phyloP scores from a whole-genome alignment of 2,888 invertebrate species.

The Lacanobia oleracea region DNA sequence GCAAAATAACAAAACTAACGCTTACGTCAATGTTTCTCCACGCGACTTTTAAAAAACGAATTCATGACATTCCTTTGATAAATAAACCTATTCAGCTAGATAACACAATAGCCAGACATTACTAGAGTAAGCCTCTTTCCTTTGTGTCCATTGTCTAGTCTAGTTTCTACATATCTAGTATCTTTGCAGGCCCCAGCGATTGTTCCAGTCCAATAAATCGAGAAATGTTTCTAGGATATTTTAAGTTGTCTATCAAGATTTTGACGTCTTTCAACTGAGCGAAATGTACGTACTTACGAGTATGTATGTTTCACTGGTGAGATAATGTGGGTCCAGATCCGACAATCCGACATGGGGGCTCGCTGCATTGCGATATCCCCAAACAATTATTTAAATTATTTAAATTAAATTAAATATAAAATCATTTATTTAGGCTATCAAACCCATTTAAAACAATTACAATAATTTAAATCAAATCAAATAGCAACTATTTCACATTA shows the following conservation, averaged over 20 bases:
- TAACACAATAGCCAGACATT: conserved; percentile 13
- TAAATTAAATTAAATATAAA: too few relatives aligned
- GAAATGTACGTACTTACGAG: too few relatives aligned
- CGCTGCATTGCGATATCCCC: too few relatives aligned
- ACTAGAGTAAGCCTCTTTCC: neutral
- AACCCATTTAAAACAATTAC: too few relatives aligned
- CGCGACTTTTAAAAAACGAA: neutral
- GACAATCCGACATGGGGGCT: too few relatives aligned
- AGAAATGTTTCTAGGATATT: neutral
- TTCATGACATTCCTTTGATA: neutral
- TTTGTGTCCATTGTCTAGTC: conserved; percentile 22
- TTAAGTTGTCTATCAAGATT: neutral
- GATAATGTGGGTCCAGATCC: neutral
- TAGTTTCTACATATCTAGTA: conserved; percentile 15
- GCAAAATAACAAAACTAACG: too few relatives aligned
- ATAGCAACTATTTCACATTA: too few relatives aligned
- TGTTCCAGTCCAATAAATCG: conserved; percentile 27
- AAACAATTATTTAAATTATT: too few relatives aligned
- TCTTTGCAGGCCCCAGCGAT: conserved; percentile 12
- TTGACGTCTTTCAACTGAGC: neutral
- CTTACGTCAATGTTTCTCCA: too few relatives aligned
- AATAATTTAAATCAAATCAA: too few relatives aligned
- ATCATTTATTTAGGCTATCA: too few relatives aligned
- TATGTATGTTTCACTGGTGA: neutral
- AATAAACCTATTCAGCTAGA: conserved; percentile 12